Base-by-base conservation (phyloP, 2,113 vertebrate genomes). In the Egretta garzetta region DNA sequence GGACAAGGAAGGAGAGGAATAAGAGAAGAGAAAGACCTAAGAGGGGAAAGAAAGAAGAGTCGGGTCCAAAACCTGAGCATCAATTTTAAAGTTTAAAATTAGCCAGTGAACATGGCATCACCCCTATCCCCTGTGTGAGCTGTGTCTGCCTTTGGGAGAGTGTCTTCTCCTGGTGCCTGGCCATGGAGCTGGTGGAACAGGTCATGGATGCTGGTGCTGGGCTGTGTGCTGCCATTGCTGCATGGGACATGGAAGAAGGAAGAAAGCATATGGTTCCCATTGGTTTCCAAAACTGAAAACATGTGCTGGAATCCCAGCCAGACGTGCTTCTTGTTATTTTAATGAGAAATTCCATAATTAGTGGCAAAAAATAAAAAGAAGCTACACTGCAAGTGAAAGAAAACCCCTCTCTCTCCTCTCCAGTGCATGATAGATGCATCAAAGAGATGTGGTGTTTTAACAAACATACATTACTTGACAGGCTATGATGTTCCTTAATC, bases 321-420 rank as follows among this genome's bases (percentile, higher is more conserved):
- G 96, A 86, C 2, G 0, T 26, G 93, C 96, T 86, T 58, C 96
- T 95, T 77, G 83, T 90, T 98, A 85, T 94, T 97, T 96, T 97
- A 97, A 97, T 90, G 94, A 97, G 96, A 88, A 97, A 96, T 96
- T 92, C 96, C 73, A 9, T 88, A 96, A 93, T 95, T 87, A 94
- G 95, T 86, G 92, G 85, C 68, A 87, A 89, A 94, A 96, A 93
- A 87, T 33, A 70, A 70, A 88, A 86, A 55, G 90, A 80, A 91
- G 74, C 82, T 32, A 37, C 2, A 4, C 59, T 84, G 90, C 73
- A 86, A 86, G 95, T 76, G 90, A 72, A 73, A 62, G 79, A 66
- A 89, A 91, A 84, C 23, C 70, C 75, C 59, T 39, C 62, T 62
- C 39, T 74, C 60, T 88, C 23, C 66, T 92, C 71, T 79, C 21